Conservation (phyloP, 2,888 invertebrate genomes). For the Ophraella communa region DNA sequence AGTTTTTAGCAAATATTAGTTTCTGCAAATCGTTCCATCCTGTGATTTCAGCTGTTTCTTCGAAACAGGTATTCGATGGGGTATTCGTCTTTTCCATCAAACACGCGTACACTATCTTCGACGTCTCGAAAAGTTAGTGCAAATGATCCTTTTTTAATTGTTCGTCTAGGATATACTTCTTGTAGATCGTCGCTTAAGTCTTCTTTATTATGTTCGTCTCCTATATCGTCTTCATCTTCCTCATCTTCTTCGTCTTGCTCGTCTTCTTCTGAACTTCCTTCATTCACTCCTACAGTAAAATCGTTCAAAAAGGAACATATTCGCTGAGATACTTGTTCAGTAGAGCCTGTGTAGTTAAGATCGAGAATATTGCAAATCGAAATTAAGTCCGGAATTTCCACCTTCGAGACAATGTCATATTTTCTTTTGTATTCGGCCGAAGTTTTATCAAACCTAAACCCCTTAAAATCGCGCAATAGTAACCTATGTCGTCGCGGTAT, state of each 20-base stretch:
- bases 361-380: constrained; percentile 24
- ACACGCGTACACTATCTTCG: constrained; percentile 39
- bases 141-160: constrained; percentile 12
- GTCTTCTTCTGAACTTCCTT: constrained; percentile 9
- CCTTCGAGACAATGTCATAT: constrained; percentile 4
- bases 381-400: constrained; percentile 24
- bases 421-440: constrained; percentile 23
- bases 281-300: not conserved
- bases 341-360: constrained; percentile 23
- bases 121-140: constrained; percentile 42
- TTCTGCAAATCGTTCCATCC: constrained; percentile 45
- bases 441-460: constrained; percentile 20
- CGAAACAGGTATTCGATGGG: constrained; percentile 44
- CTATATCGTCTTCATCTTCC: constrained; percentile 8
- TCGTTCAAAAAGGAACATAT: constrained; percentile 16
- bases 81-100: constrained; percentile 41
- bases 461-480: constrained; percentile 23
- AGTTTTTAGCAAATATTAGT: constrained; percentile 46
- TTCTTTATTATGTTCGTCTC: constrained; percentile 2
- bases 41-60: constrained; percentile 41
- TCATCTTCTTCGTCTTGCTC: constrained; percentile 3
- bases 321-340: constrained; percentile 7
- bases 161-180: not conserved
- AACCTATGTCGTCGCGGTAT: constrained; percentile 9
- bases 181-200: not conserved